Evolutionary conservation across 2,888 invertebrate species (phyloP), one percentile per base, ranked within the genome.

Genomic region (Xestia c-nigrum): DNA sequence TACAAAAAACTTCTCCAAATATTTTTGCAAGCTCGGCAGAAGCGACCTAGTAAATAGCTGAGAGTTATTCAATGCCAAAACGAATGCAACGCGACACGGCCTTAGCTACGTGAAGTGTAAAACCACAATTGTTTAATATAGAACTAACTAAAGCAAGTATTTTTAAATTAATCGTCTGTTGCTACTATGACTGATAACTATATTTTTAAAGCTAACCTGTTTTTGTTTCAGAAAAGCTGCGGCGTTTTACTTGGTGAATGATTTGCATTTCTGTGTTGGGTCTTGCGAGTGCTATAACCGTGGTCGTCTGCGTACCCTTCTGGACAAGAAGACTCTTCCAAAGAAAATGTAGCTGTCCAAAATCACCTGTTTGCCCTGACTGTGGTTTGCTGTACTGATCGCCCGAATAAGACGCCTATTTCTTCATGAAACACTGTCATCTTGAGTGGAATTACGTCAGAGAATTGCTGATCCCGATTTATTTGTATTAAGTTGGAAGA

Each of bases 191-290:
- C 19, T 66, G 10, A 2, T 72, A 5, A 14, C 24, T 50, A 57
- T 43, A 19, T 19, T n/a, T 24, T 55, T 14, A 57, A 65, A 12
- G 21, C 66, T 72, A 74, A n/a, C 43, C 3, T n/a, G 9, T 63
- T 70, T 68, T 90, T 89, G 88, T 89, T 89, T 68, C 89, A 90
- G 90, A 81, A 38, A 31, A 65, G n/a, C 19, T 5, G 6, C 40
- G 21, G n/a, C 10, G 1, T 38, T 46, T 10, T 65, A 43, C 46
- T 21, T 61, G 40, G 80, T 91, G 89, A 85, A 94, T 94, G 94
- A 92, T 94, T 93, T 94, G 93, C 85, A 79, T 94, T 82, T 91
- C 94, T 0, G 67, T 94, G n/a, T 76, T 92, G 43, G 89, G 91
- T 80, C n/a, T 93, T 43, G 43, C 93, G n/a, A 89, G 91, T 74